These are phyloP conservation scores for Pelagia noctiluca DNA, from an alignment of 30 jellyfish, hydroid and myxozoan genomes.

Conservation along the genomic window DNA sequence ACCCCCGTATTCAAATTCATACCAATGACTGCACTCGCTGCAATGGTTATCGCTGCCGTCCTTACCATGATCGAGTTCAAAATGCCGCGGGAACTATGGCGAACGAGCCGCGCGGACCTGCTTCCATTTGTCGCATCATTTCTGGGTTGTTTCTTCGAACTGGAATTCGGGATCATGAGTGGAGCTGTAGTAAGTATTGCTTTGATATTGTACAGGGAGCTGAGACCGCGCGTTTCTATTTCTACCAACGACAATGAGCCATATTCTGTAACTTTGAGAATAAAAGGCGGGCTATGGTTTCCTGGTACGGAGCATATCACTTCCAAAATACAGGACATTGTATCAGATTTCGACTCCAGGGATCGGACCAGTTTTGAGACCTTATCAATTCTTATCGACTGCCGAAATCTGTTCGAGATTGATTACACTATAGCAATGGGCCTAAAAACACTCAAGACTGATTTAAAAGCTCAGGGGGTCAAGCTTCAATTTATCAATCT, in stretches of 20 bases:
- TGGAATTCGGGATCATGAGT: slow-evolving; percentile 79
- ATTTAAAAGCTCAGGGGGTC: too few species aligned
- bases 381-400: slow-evolving; percentile 74
- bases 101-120: slow-evolving; percentile 64
- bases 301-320: slow-evolving; percentile 83
- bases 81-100: slow-evolving; percentile 69
- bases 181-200: slow-evolving; percentile 63
- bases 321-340: slow-evolving; percentile 10
- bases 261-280: slow-evolving; percentile 1
- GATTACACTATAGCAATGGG: slow-evolving; percentile 75
- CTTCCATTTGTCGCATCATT: slow-evolving; percentile 58
- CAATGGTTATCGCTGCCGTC: slow-evolving; percentile 86
- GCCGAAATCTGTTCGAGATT: slow-evolving; percentile 54
- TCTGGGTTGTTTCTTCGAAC: slow-evolving; percentile 77
- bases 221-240: slow-evolving; percentile 71
- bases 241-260: slow-evolving; percentile 2
- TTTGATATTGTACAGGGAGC: slow-evolving; percentile 65
- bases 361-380: slow-evolving; percentile 7
- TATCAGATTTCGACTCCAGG: slow-evolving; percentile 24
- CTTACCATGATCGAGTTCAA: slow-evolving; percentile 67
- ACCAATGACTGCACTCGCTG: slow-evolving; percentile 85
- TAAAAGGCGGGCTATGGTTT: slow-evolving; percentile 72
- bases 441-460: slow-evolving; percentile 43
- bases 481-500: too few species aligned
- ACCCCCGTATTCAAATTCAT: slow-evolving; percentile 79